A percentile compares a stretch with the other conserved stretches of the same genome.
Evolutionary conservation across 2,888 invertebrate genomes (phyloP).

Genomic region (Ectemnius cavifrons): DNA sequence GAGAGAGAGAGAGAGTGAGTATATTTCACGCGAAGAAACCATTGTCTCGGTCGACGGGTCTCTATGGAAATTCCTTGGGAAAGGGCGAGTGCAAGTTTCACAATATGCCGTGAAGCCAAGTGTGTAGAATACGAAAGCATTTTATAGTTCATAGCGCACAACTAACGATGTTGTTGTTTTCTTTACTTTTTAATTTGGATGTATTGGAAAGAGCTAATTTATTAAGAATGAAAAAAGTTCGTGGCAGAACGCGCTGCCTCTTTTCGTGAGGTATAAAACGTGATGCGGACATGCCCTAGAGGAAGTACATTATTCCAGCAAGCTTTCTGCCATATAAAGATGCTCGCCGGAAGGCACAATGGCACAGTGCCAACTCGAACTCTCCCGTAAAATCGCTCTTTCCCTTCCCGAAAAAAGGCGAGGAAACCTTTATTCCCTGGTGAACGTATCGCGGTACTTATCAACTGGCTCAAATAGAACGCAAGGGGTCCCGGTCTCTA

Average conservation of each 20-base stretch:
- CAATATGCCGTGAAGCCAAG: too few relatives aligned
- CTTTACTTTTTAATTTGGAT: too few relatives aligned
- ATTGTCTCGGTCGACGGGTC: not conserved
- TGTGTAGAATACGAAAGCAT: too few relatives aligned
- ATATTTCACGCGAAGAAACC: too few relatives aligned
- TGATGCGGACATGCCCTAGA: conserved; percentile 41
- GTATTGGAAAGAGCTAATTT: too few relatives aligned
- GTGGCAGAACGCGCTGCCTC: conserved; percentile 32
- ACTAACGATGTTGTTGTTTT: too few relatives aligned
- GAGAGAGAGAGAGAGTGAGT: too few relatives aligned
- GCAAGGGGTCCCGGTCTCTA: not conserved
- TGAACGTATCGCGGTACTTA: conserved; percentile 37
- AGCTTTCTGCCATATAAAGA: conserved; percentile 53
- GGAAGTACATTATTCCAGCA: conserved; percentile 54
- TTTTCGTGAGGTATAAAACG: conserved; percentile 28
- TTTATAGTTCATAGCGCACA: too few relatives aligned
- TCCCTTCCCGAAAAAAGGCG: conserved; percentile 18
- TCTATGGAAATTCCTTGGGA: conserved; percentile 1
- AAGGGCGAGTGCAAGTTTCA: too few relatives aligned
- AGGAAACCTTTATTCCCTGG: conserved; percentile 27
- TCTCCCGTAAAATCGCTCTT: conserved; percentile 44
- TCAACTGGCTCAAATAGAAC: conserved; percentile 20
- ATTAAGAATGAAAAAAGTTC: too few relatives aligned
- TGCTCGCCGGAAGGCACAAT: conserved; percentile 46
- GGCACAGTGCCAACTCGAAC: conserved; percentile 54